phyloP scores from a whole-genome alignment of 2,888 invertebrate species.

The Eupithecia dodoneata region DNA sequence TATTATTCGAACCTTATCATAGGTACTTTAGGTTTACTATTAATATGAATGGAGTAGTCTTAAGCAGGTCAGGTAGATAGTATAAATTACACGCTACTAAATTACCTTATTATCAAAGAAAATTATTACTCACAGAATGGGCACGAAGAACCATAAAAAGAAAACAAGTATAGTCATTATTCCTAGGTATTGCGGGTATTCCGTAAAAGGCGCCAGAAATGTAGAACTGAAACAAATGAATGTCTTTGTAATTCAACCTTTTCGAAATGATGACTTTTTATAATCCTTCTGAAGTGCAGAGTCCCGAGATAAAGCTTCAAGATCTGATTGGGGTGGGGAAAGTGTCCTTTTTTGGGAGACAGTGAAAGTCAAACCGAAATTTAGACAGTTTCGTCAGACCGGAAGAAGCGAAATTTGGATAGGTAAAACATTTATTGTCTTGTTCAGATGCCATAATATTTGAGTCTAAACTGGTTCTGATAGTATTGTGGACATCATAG shows the following conservation, averaged over 20 bases:
- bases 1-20: not conserved
- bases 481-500: no score
- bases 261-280: not conserved
- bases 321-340: not conserved
- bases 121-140: constrained; percentile 83
- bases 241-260: not conserved
- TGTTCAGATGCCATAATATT: no score
- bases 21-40: not conserved
- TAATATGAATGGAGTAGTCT: constrained; percentile 20
- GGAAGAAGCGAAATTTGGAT: no score
- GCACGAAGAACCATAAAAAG: constrained; percentile 86
- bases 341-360: not conserved
- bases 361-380: no score
- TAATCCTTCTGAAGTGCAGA: not conserved
- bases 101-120: constrained; percentile 27
- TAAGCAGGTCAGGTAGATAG: constrained; percentile 27
- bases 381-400: no score
- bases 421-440: no score
- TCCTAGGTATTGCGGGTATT: constrained; percentile 86
- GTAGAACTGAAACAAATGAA: constrained; percentile 69
- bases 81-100: constrained; percentile 29
- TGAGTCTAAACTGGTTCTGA: no score
- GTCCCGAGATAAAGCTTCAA: not conserved
- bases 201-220: constrained; percentile 84
- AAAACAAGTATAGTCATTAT: constrained; percentile 86